phyloP scores from a whole-genome alignment of 2,888 invertebrate genomes.

The Biston stratarius region DNA sequence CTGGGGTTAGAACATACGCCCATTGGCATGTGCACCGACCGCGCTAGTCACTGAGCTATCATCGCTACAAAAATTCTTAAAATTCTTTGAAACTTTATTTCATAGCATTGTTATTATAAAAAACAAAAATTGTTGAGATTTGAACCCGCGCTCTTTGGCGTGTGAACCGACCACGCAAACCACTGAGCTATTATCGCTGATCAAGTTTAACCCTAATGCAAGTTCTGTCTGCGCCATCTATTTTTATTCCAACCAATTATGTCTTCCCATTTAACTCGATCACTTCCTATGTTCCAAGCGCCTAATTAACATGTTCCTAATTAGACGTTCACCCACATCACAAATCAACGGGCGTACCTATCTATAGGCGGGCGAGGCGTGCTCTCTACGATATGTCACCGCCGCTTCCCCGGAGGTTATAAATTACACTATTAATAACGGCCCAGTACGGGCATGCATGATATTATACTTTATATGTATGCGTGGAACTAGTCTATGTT shows the following conservation, averaged over 20 bases:
- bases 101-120: no score
- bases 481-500: background rate
- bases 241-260: background rate
- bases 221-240: background rate
- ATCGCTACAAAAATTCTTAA: no score
- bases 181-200: no score
- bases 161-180: no score
- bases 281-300: background rate
- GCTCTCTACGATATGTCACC: conserved; percentile 41
- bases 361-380: conserved; percentile 20
- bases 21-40: no score
- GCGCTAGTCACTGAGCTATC: no score
- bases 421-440: conserved; percentile 49
- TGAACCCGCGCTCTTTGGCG: no score
- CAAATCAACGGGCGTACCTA: conserved; percentile 34
- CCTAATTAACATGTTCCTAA: conserved; percentile 31
- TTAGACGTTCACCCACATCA: conserved; percentile 28
- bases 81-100: no score
- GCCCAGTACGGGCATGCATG: conserved; percentile 28
- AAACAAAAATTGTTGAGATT: no score
- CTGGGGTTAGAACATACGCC: no score
- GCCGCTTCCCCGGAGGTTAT: conserved; percentile 42
- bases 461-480: conserved; percentile 16
- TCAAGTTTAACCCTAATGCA: no score
- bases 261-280: background rate